phyloP scores from a whole-genome alignment of 2,888 invertebrate species.

The Aelia acuminata region DNA sequence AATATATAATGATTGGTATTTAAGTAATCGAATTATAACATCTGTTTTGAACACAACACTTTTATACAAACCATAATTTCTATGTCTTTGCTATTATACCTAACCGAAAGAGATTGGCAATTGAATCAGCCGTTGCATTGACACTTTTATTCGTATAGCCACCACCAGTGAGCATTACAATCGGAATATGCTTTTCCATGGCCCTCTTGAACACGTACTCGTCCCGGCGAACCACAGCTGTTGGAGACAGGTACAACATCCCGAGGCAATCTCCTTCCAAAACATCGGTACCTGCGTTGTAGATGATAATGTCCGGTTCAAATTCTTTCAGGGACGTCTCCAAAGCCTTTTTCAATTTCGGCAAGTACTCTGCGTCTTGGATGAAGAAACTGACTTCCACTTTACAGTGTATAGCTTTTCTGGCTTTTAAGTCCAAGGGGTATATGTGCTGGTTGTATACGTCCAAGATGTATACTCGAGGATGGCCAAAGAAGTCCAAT shows the following conservation, averaged over 20 bases:
- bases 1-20: not conserved
- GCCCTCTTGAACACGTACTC: constrained; percentile 85
- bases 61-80: not conserved
- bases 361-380: constrained; percentile 80
- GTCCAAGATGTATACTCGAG: constrained; percentile 85
- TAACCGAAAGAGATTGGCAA: constrained; percentile 79
- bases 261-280: constrained; percentile 85
- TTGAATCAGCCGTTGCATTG: constrained; percentile 86
- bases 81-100: constrained; percentile 71
- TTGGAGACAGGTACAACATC: constrained; percentile 77
- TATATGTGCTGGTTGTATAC: constrained; percentile 87
- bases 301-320: constrained; percentile 85
- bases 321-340: constrained; percentile 79
- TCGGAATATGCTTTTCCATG: constrained; percentile 76
- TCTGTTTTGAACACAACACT: not conserved
- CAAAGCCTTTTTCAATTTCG: constrained; percentile 77
- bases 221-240: constrained; percentile 88
- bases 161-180: constrained; percentile 90
- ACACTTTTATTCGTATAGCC: constrained; percentile 87
- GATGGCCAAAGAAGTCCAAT: constrained; percentile 81
- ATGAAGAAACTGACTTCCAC: constrained; percentile 77
- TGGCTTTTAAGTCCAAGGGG: constrained; percentile 82
- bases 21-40: not conserved
- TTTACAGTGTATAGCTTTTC: constrained; percentile 78
- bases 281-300: constrained; percentile 92